Conservation (phyloP, 1,140 invertebrate genomes). For the Penaeus indicus region DNA sequence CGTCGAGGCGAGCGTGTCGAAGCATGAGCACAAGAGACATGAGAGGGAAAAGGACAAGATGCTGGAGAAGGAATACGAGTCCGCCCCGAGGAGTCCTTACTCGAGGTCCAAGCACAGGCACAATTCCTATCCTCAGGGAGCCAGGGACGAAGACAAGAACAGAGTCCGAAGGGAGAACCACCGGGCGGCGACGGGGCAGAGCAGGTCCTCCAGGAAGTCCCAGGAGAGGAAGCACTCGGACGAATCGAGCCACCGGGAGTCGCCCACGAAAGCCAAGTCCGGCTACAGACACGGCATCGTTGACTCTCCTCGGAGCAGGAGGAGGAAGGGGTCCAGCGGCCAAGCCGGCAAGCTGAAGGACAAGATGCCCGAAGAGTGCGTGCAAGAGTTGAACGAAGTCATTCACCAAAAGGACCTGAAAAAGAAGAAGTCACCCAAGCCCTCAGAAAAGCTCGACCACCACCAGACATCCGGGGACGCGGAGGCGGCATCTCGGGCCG, state of each 20-base stretch:
- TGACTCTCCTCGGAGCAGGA: conserved; percentile 41
- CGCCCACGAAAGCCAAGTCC: conserved; percentile 31
- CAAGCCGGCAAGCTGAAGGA: conserved; percentile 32
- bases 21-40: neutral
- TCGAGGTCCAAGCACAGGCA: conserved; percentile 28
- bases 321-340: conserved; percentile 37
- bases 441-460: neutral
- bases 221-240: conserved; percentile 55
- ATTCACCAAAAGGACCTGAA: conserved; percentile 31
- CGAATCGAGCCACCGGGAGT: conserved; percentile 35
- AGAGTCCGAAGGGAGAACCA: conserved; percentile 23
- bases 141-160: conserved; percentile 33
- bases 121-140: conserved; percentile 26
- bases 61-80: neutral
- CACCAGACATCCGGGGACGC: neutral
- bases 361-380: conserved; percentile 29
- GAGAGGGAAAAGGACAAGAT: conserved; percentile 18
- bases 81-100: conserved; percentile 3
- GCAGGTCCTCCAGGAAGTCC: conserved; percentile 8
- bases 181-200: neutral
- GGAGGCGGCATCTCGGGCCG: conserved; percentile 1
- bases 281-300: conserved; percentile 22
- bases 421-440: conserved; percentile 7
- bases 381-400: conserved; percentile 18
- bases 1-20: neutral